Evolutionary conservation across 2,797 vertebrate genomes (phyloP).

Genomic region (Pogonophryne albipinna): DNA sequence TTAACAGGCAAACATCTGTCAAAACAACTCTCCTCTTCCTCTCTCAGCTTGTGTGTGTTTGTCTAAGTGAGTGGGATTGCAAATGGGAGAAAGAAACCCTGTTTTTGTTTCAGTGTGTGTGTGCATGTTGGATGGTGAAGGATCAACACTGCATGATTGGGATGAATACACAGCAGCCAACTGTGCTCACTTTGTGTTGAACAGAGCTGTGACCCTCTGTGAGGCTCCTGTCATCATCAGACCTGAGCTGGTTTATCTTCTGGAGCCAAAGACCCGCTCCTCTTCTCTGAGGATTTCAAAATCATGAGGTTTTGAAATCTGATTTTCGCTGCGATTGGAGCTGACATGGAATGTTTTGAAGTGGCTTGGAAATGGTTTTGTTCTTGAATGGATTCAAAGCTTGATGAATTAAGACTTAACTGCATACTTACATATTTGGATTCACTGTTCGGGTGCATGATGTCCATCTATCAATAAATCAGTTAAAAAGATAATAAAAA

Average conservation of each 20-base stretch:
- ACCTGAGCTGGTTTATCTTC: conserved; percentile 27
- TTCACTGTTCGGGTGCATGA: conserved; percentile 38
- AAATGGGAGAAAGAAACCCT: conserved; percentile 16
- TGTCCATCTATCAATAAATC: not conserved
- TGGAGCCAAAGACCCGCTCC: conserved; percentile 15
- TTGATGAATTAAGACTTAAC: conserved; percentile 21
- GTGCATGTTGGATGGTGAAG: conserved; percentile 71
- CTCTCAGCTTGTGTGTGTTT: conserved; percentile 55
- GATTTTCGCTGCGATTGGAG: conserved; percentile 44
- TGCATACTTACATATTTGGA: conserved; percentile 60
- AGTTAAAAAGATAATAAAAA: no score
- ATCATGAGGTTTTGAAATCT: conserved; percentile 60
- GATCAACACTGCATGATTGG: conserved; percentile 72
- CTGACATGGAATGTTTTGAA: conserved; percentile 29
- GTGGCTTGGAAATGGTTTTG: conserved; percentile 31
- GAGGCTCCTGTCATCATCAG: conserved; percentile 35
- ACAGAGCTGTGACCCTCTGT: conserved; percentile 33
- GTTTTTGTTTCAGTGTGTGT: conserved; percentile 29
- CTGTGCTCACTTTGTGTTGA: conserved; percentile 52
- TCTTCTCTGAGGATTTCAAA: conserved; percentile 56
- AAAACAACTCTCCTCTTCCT: conserved; percentile 45
- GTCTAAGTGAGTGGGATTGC: conserved; percentile 39
- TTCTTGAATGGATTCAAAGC: conserved; percentile 31
- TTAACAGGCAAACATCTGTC: conserved; percentile 64
- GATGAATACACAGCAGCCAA: conserved; percentile 34